Percentiles rank a stretch among this genome's conserved stretches.
Conservation (phyloP, 2,113 vertebrate genomes). For the Ariopsis seemanni region DNA sequence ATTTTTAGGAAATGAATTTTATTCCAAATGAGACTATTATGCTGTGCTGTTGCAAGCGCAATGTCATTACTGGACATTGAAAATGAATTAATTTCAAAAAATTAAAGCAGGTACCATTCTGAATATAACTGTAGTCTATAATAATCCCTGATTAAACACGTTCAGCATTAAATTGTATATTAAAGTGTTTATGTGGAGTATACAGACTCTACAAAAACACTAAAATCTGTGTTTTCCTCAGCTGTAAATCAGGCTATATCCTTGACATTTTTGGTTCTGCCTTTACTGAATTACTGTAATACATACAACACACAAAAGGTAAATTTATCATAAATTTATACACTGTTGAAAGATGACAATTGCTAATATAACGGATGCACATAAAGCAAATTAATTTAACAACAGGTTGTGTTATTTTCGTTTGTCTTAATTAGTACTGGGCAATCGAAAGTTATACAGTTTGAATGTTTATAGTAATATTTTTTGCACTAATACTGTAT, state of each 20-base stretch:
- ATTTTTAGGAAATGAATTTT: neutral
- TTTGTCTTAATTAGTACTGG: neutral
- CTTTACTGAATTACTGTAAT: neutral
- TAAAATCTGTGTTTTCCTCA: neutral
- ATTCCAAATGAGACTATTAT: neutral
- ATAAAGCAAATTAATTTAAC: neutral
- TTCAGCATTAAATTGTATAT: neutral
- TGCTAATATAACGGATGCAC: neutral
- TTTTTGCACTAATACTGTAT: neutral
- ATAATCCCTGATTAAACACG: neutral
- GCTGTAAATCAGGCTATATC: neutral
- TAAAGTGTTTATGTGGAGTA: neutral
- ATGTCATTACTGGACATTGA: neutral
- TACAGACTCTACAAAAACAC: neutral
- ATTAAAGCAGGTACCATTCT: neutral
- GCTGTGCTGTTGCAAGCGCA: neutral
- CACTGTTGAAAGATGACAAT: neutral
- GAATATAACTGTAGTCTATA: neutral
- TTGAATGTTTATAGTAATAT: neutral
- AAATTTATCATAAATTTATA: neutral
- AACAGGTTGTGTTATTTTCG: neutral
- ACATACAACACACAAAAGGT: neutral
- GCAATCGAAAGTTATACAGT: neutral
- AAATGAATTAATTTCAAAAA: neutral
- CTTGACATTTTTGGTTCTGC: neutral